These are phyloP conservation scores for Ceyx erithaca DNA, from an alignment of 2,797 vertebrate genomes.

Conservation along the genomic window DNA sequence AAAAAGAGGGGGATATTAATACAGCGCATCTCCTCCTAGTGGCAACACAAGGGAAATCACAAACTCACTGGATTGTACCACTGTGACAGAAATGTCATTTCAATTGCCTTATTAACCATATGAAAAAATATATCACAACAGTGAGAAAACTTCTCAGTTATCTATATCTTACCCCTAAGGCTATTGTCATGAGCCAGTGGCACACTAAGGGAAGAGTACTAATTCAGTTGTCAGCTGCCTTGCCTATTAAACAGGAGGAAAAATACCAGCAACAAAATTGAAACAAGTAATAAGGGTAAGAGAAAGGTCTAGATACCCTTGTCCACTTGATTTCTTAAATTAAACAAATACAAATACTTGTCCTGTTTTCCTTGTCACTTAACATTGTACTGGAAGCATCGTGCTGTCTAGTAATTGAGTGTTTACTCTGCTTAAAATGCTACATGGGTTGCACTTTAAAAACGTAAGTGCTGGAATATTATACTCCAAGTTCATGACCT, in stretches of 20 bases:
- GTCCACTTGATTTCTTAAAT: conserved; percentile 74
- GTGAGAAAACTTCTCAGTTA: conserved; percentile 87
- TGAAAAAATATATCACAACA: conserved; percentile 86
- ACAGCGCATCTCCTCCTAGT: conserved; percentile 78
- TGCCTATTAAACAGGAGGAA: conserved; percentile 81
- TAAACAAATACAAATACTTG: conserved; percentile 63
- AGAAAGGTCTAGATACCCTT: conserved; percentile 67
- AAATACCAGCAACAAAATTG: conserved; percentile 75
- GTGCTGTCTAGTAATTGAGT: conserved; percentile 52
- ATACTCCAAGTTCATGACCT: conserved; percentile 59
- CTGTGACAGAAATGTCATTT: conserved; percentile 97
- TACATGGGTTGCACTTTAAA: conserved; percentile 43
- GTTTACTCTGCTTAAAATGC: conserved; percentile 51
- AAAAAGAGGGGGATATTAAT: neutral
- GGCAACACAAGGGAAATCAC: conserved; percentile 72
- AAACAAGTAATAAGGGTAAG: conserved; percentile 88
- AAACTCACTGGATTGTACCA: conserved; percentile 36
- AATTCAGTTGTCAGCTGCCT: conserved; percentile 91
- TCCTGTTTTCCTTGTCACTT: conserved; percentile 61
- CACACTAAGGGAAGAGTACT: conserved; percentile 87
- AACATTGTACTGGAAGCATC: neutral
- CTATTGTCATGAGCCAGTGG: conserved; percentile 98
- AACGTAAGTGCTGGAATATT: conserved; percentile 50
- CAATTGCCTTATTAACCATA: conserved; percentile 90
- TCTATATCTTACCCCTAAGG: conserved; percentile 98